phyloP scores from a whole-genome alignment of 35 echinoderm and acorn worm genomes.

The Heliocidaris erythrogramma region DNA sequence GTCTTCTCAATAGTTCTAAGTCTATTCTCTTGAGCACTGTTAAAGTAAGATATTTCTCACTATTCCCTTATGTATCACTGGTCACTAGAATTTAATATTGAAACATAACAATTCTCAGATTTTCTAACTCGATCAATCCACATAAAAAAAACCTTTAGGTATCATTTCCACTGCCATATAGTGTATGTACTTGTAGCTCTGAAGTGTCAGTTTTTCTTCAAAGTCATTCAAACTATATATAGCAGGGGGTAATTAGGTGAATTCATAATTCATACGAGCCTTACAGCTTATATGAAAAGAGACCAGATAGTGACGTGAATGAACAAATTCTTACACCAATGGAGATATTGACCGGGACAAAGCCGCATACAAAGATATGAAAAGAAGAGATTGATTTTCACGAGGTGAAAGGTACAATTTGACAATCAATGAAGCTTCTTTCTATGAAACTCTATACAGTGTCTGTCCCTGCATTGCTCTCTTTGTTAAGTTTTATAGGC shows the following conservation, averaged over 20 bases:
- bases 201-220: too few relatives aligned
- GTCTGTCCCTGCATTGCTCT: neutral
- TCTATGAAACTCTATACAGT: neutral
- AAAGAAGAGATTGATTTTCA: neutral
- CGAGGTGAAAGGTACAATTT: neutral
- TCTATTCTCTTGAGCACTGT: too few relatives aligned
- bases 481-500: neutral
- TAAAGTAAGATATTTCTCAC: too few relatives aligned
- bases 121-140: too few relatives aligned
- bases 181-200: too few relatives aligned
- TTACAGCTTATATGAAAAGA: neutral
- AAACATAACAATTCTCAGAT: too few relatives aligned
- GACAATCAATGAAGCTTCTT: neutral
- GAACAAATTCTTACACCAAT: neutral
- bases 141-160: too few relatives aligned
- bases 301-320: neutral
- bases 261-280: neutral
- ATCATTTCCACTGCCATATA: too few relatives aligned
- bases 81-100: too few relatives aligned
- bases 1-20: too few relatives aligned
- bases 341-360: neutral
- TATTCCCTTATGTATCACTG: too few relatives aligned
- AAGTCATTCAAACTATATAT: too few relatives aligned
- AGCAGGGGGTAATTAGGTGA: neutral
- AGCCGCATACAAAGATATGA: neutral